phyloP scores from a whole-genome alignment of 1,140 invertebrate genomes.

The Bombus breviceps region DNA sequence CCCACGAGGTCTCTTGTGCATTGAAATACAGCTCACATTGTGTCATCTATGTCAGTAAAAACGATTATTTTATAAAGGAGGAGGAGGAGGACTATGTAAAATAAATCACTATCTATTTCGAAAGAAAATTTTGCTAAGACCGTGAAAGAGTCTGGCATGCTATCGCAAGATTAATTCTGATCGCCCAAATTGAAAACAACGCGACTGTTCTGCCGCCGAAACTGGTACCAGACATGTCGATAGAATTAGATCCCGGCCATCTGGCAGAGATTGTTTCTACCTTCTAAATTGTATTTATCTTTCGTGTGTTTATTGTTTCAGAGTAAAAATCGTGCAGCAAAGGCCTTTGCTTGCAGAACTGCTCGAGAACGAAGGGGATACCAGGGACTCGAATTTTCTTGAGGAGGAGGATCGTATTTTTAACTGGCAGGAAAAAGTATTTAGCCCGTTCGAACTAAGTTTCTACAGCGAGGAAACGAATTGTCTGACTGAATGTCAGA shows the following conservation, averaged over 20 bases:
- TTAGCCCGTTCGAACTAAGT: slow-evolving; percentile 76
- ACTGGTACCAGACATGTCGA: not conserved
- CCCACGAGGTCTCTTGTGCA: no score
- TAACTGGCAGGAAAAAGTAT: slow-evolving; percentile 80
- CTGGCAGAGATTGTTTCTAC: slow-evolving; percentile 49
- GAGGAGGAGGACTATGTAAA: no score
- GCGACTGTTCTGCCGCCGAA: not conserved
- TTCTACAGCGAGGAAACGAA: slow-evolving; percentile 78
- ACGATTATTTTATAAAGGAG: no score
- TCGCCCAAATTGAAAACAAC: not conserved
- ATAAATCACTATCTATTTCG: no score
- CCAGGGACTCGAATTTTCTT: slow-evolving; percentile 76
- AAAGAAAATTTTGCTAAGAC: no score
- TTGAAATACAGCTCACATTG: no score
- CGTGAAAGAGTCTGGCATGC: not conserved
- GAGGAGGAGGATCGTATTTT: slow-evolving; percentile 76
- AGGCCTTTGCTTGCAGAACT: slow-evolving; percentile 78
- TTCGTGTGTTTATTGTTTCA: slow-evolving; percentile 71
- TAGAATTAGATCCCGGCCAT: slow-evolving; percentile 57
- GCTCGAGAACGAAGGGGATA: slow-evolving; percentile 76
- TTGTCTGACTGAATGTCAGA: slow-evolving; percentile 75
- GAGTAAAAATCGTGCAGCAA: slow-evolving; percentile 79
- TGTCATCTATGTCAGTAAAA: no score
- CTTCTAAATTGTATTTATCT: slow-evolving; percentile 49
- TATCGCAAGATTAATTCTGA: not conserved